phyloP scores from a whole-genome alignment of 2,113 vertebrate species.

The Maccullochella peelii region DNA sequence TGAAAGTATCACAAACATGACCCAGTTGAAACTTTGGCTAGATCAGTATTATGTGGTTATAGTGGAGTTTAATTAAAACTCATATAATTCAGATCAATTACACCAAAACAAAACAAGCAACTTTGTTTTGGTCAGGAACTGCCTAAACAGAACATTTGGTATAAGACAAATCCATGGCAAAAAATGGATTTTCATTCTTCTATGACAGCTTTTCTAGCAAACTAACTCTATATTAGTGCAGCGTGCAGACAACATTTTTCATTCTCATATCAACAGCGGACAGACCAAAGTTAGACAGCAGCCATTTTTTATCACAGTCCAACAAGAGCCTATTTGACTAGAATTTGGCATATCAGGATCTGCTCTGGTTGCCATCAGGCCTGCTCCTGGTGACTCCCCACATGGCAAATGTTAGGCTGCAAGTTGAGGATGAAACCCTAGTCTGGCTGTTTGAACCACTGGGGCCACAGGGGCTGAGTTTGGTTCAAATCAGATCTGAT shows the following conservation, averaged over 20 bases:
- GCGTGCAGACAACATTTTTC: not conserved
- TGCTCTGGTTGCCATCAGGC: not conserved
- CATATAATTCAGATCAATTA: not conserved
- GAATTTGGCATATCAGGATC: not conserved
- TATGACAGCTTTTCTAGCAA: not conserved
- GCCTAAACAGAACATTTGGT: not conserved
- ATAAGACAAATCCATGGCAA: not conserved
- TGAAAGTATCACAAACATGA: not conserved
- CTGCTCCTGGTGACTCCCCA: conserved; percentile 37
- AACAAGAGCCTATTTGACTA: conserved; percentile 18
- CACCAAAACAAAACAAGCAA: not conserved
- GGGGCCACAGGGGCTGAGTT: conserved; percentile 30
- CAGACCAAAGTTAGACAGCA: not conserved
- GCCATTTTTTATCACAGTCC: conserved; percentile 8
- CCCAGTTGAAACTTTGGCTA: not conserved
- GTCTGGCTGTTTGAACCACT: conserved; percentile 36
- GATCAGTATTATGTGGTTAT: not conserved
- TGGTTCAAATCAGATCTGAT: conserved; percentile 45
- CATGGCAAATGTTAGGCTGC: conserved; percentile 40
- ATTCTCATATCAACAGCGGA: not conserved
- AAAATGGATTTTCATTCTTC: not conserved
- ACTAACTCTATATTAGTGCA: not conserved
- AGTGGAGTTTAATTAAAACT: not conserved
- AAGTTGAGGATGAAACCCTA: conserved; percentile 35
- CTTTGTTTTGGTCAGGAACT: not conserved